Evolutionary conservation across 2,888 invertebrate species (phyloP).

Genomic region (Nomada goodeniana): DNA sequence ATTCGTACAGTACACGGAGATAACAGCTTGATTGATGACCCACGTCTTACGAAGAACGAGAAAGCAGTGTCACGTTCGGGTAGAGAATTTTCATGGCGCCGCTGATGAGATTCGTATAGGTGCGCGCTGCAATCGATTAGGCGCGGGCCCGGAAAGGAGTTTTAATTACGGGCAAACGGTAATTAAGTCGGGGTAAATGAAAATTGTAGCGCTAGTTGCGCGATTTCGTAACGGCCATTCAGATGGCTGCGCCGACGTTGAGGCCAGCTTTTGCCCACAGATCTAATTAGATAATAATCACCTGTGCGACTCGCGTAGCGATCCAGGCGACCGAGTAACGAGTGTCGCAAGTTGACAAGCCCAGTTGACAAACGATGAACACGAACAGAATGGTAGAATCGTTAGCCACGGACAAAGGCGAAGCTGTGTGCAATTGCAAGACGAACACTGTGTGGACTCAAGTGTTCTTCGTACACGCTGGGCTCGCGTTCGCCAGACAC

Average conservation of each 20-base stretch:
- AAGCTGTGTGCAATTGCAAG: constrained; percentile 6
- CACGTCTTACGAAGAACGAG: background rate
- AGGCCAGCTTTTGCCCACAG: background rate
- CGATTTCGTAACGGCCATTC: background rate
- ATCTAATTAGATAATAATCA: constrained; percentile 40
- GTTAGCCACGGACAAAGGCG: constrained; percentile 26
- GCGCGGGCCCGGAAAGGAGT: background rate
- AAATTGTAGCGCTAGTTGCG: background rate
- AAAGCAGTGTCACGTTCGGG: constrained; percentile 10
- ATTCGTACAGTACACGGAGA: background rate
- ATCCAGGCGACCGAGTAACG: constrained; percentile 6
- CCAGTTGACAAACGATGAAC: constrained; percentile 18
- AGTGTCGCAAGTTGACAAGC: constrained; percentile 21
- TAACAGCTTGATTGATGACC: constrained; percentile 29
- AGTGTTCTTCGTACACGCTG: constrained; percentile 35
- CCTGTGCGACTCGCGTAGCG: background rate
- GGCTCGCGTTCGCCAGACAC: constrained; percentile 9
- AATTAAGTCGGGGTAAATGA: background rate
- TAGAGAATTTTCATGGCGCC: background rate
- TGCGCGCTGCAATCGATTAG: constrained; percentile 26
- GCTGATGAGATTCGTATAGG: constrained; percentile 12
- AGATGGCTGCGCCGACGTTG: background rate
- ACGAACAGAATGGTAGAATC: constrained; percentile 29
- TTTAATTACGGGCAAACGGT: constrained; percentile 15
- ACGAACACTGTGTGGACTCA: constrained; percentile 56